Percentiles rank a stretch among this genome's conserved stretches.
phyloP scores from a whole-genome alignment of 2,888 invertebrate genomes.

The Rapana venosa region DNA sequence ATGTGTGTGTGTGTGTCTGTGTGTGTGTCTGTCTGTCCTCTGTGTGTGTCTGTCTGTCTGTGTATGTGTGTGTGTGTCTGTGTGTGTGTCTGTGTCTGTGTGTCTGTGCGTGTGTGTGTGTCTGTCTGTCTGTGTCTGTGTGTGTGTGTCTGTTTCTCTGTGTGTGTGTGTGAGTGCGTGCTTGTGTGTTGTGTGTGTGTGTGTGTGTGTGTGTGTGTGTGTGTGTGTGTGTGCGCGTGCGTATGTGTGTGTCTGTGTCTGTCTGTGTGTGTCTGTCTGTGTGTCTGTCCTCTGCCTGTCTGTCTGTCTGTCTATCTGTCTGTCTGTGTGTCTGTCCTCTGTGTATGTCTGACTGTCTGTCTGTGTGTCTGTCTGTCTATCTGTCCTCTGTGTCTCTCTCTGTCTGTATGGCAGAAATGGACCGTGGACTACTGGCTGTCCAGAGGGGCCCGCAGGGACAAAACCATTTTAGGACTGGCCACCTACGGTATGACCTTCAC shows the following conservation, averaged over 20 bases:
- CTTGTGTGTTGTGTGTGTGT: no score
- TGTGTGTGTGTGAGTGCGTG: no score
- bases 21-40: background rate
- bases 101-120: no score
- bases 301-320: background rate
- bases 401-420: constrained; percentile 1
- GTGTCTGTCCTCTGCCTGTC: no score
- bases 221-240: background rate
- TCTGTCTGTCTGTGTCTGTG: no score
- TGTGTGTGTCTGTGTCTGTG: no score
- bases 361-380: no score
- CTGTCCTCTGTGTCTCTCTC: background rate
- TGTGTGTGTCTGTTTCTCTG: no score
- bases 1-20: background rate
- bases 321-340: background rate
- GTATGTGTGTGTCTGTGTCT: background rate
- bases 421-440: constrained; percentile 58
- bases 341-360: background rate
- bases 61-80: no score
- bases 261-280: background rate
- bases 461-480: constrained; percentile 93
- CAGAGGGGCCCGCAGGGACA: constrained; percentile 81
- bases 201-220: no score
- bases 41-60: no score
- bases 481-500: constrained; percentile 86